Conservation (phyloP, 1,140 invertebrate species). For the Cephus cinctus region DNA sequence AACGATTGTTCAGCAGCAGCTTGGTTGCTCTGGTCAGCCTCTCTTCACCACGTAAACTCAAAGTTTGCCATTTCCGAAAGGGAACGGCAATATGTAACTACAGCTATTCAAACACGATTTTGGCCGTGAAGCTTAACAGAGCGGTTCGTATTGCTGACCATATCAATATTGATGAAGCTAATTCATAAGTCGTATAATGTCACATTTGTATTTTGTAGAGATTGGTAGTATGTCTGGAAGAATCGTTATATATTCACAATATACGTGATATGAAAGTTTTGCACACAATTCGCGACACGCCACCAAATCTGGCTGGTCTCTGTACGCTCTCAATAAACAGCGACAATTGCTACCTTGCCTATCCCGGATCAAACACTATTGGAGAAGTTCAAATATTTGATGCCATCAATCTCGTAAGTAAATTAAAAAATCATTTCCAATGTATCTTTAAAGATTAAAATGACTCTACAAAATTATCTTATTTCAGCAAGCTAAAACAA, state of each 20-base stretch:
- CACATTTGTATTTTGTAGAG: constrained; percentile 64
- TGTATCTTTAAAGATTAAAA: constrained; percentile 2
- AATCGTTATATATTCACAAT: constrained; percentile 98
- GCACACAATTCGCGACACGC: constrained; percentile 97
- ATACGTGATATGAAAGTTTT: constrained; percentile 98
- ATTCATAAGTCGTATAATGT: constrained; percentile 1
- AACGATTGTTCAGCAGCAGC: constrained; percentile 95
- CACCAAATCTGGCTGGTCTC: constrained; percentile 89
- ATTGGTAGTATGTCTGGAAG: constrained; percentile 95
- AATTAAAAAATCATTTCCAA: too few species aligned
- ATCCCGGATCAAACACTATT: constrained; percentile 90
- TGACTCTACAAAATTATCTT: constrained; percentile 15
- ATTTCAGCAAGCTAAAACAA: constrained; percentile 87
- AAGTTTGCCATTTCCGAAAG: constrained; percentile 98
- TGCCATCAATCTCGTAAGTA: constrained; percentile 85
- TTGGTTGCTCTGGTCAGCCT: constrained; percentile 93
- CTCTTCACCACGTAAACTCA: constrained; percentile 87
- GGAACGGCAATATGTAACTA: constrained; percentile 98
- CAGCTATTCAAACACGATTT: constrained; percentile 96
- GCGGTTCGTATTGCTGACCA: constrained; percentile 66
- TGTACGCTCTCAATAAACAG: constrained; percentile 87
- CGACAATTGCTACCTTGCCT: constrained; percentile 93
- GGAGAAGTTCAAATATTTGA: constrained; percentile 99
- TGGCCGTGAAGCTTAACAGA: constrained; percentile 95
- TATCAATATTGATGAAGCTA: constrained; percentile 1